A percentile compares a stretch with the other conserved stretches of the same genome.
phyloP scores from a whole-genome alignment of 2,888 invertebrate species.

The Perizoma affinitatum region DNA sequence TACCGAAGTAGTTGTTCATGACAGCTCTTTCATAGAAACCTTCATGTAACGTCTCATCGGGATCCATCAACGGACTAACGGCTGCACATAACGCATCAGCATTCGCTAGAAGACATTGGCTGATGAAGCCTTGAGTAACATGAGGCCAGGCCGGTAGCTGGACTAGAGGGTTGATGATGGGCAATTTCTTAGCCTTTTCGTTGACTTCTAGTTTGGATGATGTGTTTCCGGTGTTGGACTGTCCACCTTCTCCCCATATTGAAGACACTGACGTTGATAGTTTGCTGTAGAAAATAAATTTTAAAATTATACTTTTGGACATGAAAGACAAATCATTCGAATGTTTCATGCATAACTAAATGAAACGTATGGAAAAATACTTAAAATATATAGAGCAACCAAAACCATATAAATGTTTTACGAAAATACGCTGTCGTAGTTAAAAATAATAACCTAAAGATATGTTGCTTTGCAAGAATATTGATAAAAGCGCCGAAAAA shows the following conservation, averaged over 20 bases:
- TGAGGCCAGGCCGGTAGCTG: conserved; percentile 94
- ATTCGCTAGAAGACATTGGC: conserved; percentile 97
- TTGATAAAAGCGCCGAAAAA: conserved; percentile 8
- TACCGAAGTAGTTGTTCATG: conserved; percentile 99
- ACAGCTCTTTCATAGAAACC: conserved; percentile 97
- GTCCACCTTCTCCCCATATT: conserved; percentile 77
- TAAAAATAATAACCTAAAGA: background rate
- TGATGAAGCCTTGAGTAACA: conserved; percentile 93
- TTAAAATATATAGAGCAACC: too few species aligned
- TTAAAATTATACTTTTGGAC: too few species aligned
- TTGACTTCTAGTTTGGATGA: conserved; percentile 77
- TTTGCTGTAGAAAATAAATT: conserved; percentile 52
- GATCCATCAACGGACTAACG: conserved; percentile 97
- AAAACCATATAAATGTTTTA: background rate
- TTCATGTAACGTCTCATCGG: conserved; percentile 93
- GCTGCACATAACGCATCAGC: conserved; percentile 98
- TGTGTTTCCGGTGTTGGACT: conserved; percentile 49
- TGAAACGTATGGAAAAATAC: too few species aligned
- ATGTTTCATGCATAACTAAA: too few species aligned
- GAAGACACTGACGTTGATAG: conserved; percentile 81
- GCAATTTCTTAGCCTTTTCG: conserved; percentile 88
- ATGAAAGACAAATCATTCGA: too few species aligned
- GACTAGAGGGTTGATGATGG: conserved; percentile 95
- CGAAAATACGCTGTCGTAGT: background rate
- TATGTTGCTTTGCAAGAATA: background rate